Conservation (phyloP, 2,888 invertebrate species). For the Endomychus coccineus region DNA sequence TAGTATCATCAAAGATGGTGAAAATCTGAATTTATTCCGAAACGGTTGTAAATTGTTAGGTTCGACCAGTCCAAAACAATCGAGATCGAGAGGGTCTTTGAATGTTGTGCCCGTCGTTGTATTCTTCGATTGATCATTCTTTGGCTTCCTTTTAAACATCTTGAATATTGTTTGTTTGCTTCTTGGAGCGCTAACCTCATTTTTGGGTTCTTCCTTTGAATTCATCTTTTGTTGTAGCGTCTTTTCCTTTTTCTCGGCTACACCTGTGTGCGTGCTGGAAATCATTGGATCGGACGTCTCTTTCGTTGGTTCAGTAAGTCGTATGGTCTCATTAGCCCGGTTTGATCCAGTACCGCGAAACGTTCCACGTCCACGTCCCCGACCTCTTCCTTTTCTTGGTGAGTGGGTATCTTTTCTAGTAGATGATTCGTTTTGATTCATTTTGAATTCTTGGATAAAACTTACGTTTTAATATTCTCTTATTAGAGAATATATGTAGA, state of each 20-base stretch:
- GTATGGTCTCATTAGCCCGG: background rate
- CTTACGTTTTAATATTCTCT: too few relatives aligned
- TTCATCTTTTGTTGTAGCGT: too few relatives aligned
- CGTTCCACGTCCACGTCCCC: background rate
- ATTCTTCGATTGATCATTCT: background rate
- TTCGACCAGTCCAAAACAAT: conserved; percentile 1
- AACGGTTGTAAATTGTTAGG: background rate
- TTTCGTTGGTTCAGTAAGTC: conserved; percentile 1
- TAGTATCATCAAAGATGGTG: background rate
- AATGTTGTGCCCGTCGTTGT: too few relatives aligned
- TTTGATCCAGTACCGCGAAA: too few relatives aligned
- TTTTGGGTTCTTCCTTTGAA: background rate
- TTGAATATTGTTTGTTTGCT: too few relatives aligned
- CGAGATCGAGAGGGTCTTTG: conserved; percentile 2
- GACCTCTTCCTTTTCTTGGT: conserved; percentile 4
- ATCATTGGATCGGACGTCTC: conserved; percentile 3
- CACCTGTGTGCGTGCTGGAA: background rate
- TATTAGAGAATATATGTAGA: too few relatives aligned
- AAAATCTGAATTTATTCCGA: background rate
- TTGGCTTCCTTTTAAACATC: background rate
- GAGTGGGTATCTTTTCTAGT: too few relatives aligned
- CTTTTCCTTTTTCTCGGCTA: background rate
- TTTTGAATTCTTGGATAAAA: too few relatives aligned
- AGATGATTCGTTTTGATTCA: too few relatives aligned
- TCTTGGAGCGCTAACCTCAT: too few relatives aligned